A percentile compares a stretch with the other conserved stretches of the same genome.
phyloP scores from a whole-genome alignment of 2,113 vertebrate genomes.

The mouse (Mus musculus) region DNA sequence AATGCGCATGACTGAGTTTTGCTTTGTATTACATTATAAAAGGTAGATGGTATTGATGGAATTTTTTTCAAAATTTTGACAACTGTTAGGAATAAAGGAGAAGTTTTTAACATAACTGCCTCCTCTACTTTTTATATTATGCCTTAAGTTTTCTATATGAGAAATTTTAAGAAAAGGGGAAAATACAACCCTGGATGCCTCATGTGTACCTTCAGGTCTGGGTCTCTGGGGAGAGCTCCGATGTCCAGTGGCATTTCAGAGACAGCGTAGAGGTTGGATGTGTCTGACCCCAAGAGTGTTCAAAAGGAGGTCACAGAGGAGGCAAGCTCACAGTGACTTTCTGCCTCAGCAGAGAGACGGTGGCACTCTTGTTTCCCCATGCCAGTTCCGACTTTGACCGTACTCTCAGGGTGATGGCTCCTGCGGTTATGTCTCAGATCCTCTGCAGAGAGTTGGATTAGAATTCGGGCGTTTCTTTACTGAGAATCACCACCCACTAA shows the following conservation, averaged over 20 bases:
- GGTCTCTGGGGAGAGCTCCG: background rate
- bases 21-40: background rate
- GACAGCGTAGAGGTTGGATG: background rate
- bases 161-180: background rate
- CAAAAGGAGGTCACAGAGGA: background rate
- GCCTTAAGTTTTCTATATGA: slow-evolving; percentile 21
- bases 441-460: background rate
- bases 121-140: background rate
- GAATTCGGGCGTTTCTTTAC: background rate
- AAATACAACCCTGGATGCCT: background rate
- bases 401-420: background rate
- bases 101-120: background rate
- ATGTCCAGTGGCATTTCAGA: background rate
- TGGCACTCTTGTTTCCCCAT: background rate
- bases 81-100: background rate
- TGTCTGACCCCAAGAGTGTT: background rate
- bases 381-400: background rate
- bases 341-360: background rate
- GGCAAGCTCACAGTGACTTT: background rate
- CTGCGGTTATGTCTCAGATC: background rate
- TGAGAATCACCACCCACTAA: background rate
- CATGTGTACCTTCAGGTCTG: background rate
- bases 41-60: background rate
- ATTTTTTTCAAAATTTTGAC: slow-evolving; percentile 27
- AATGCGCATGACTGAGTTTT: background rate